Evolutionary conservation across 2,797 vertebrate species (phyloP), one percentile per base, ranked within the genome.

Genomic region (Graptemys geographica): DNA sequence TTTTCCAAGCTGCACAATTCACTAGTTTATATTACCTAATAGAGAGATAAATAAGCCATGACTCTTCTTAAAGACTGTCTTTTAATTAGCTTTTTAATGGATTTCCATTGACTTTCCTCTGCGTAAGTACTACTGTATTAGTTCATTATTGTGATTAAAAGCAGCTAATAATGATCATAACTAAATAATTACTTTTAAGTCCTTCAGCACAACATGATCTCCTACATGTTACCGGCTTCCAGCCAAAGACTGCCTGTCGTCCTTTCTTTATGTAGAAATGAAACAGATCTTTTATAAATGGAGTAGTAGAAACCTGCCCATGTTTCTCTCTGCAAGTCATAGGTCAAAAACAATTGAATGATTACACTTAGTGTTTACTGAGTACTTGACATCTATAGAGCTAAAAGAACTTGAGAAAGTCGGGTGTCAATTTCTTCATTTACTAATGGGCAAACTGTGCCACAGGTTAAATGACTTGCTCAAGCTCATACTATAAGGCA

Each of bases 51-150:
- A 97, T 96, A 97, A 96, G 92, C 9, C 94, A 94, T 95, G 96
- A 95, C 93, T 98, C 96, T 97, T 98, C 93, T 84, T 97, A 91
- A 97, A 96, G 96, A 95, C 80, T 96, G 89, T 94, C 79, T 69
- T 98, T 98, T 98, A 98, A 98, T 98, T 98, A 98, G 97, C 97
- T 97, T 96, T 97, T 88, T 98, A 98, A 97, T 98, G 97, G 96
- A 96, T 95, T 96, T 95, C 94, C 96, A 94, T 97, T 97, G 96
- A 97, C 97, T 98, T 96, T 96, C 93, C 96, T 93, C 92, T 94
- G 89, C 84, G 44, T 87, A 91, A 98, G 96, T 96, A 92, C 96
- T 96, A 88, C 84, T 96, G 89, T 90, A 93, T 97, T 97, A 96
- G 96, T 97, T 98, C 97, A 96, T 97, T 97, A 96, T 88, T 90